Base-by-base conservation (phyloP, 2,888 invertebrate species). In the Carterocephalus palaemon region DNA sequence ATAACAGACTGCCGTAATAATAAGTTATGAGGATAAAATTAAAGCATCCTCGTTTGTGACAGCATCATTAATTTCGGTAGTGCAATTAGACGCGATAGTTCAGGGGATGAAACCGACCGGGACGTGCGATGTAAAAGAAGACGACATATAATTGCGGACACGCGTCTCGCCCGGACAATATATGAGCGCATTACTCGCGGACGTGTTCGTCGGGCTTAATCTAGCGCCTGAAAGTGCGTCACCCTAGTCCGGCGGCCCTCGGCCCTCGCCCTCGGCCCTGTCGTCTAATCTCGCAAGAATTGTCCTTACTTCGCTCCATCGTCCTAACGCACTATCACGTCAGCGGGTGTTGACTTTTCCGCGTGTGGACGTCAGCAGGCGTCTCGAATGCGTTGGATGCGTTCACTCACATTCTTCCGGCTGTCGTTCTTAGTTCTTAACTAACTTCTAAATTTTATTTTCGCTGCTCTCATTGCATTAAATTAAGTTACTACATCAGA, bases 181-280 rank as follows among this genome's bases (percentile, higher is more conserved):
- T 85, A 85, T 77, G 84, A 72, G 70, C 75, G 80, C 86, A 86
- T 85, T 84, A 85, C 77, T 75, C 70, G 75, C 67, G 83, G 70
- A 86, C 85, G 86, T 86, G 86, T 81, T 75, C 74, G 72, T 72
- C 65, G 67, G 65, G 64, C 80, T 83, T 85, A 81, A 86, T 84
- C 83, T 84, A 82, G 71, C 71, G 70, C 64, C 67, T 61, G 64
- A 65, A 73, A 77, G 81, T 78, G 74, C 79, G 81, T 81, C 84
- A 78, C 82, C 82, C 81, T 70, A 75, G 65, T 61, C 57, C 64
- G 52, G 48, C 53, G 55, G 57, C 58, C 38, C 39, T 43, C 24
- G 43, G 34, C 48, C 54, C 56, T 54, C 56, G 50, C 48, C 52
- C 50, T 49, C 37, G 40, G 40, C 32, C 31, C 23, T n/a, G 17